Evolutionary conservation across 2,113 vertebrate species (phyloP).

Genomic region (Plecturocebus donacophilus): DNA sequence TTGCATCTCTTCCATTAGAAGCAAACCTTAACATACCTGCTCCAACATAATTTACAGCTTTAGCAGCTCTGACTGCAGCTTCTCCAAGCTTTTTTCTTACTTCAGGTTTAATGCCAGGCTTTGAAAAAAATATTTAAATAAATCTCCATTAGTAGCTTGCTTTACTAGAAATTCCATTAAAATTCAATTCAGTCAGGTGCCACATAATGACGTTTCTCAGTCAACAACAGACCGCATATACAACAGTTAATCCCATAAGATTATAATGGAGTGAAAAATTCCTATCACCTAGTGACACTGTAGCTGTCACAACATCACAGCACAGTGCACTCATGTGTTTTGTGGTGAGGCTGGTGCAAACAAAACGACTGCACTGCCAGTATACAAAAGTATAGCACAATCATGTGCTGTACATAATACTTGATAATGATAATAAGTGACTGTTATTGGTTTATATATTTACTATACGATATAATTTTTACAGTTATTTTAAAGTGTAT

Average conservation of each 20-base stretch:
- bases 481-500: not conserved
- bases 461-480: not conserved
- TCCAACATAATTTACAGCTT: slow-evolving; percentile 96
- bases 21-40: slow-evolving; percentile 88
- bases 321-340: not conserved
- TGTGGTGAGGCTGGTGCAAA: not conserved
- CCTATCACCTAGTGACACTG: not conserved
- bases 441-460: not conserved
- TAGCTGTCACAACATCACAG: not conserved
- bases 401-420: too few relatives aligned
- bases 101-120: slow-evolving; percentile 95
- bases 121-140: slow-evolving; percentile 49
- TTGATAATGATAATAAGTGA: too few relatives aligned
- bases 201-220: not conserved
- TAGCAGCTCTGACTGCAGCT: slow-evolving; percentile 95
- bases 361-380: not conserved
- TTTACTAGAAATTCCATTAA: slow-evolving; percentile 27
- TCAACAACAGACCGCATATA: not conserved
- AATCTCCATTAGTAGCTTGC: not conserved
- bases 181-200: not conserved
- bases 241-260: not conserved
- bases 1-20: not conserved
- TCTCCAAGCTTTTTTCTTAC: slow-evolving; percentile 94
- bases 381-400: not conserved
- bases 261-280: not conserved